Base-by-base conservation (phyloP, 2,888 invertebrate species). In the Cerceris ruficornis region DNA sequence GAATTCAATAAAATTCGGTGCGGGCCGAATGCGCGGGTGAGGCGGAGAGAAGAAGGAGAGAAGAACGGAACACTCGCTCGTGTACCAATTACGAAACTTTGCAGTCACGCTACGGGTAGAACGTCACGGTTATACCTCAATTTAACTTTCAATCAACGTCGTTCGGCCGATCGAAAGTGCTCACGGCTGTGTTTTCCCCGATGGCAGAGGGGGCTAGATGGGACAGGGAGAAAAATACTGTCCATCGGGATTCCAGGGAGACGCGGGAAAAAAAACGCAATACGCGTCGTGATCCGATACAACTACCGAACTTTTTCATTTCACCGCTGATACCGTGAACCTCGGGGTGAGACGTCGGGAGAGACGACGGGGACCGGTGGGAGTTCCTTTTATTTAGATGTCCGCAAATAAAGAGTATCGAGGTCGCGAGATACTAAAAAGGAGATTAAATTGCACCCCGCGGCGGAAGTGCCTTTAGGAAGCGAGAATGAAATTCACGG, bases 361-460 rank as follows among this genome's bases (percentile, higher is more conserved):
- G 4, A 28, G 28, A 28, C 28, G 28, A 28, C 4, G 4, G 28
- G 28, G 28, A 28, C 28, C 28, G 28, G 28, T 28, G 28, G 28
- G 28, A 28, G 8, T 11, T 7, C n/a, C 28, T 52, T 62, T 64
- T 54, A 28, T 43, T 55, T 60, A 46, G 0, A 15, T 13, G 46
- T 15, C 46, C 49, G 55, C 13, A 54, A 61, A 73, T 52, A 52
- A 62, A 46, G 43, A 43, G 52, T 14, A 42, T 55, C 42, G 50
- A 4, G 7, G 52, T 17, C 13, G 28, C 67, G 67, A 67, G 67
- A 28, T 15, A 46, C 57, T 59, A 17, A 7, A 46, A 42, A 54
- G 49, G 14, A 46, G 69, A 75, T 76, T 69, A 75, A 75, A 72
- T 66, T 66, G 72, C 73, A 59, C 39, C 52, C 59, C 46, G 58